Base-by-base conservation (phyloP, 1,140 invertebrate genomes). In the Penaeus chinensis region DNA sequence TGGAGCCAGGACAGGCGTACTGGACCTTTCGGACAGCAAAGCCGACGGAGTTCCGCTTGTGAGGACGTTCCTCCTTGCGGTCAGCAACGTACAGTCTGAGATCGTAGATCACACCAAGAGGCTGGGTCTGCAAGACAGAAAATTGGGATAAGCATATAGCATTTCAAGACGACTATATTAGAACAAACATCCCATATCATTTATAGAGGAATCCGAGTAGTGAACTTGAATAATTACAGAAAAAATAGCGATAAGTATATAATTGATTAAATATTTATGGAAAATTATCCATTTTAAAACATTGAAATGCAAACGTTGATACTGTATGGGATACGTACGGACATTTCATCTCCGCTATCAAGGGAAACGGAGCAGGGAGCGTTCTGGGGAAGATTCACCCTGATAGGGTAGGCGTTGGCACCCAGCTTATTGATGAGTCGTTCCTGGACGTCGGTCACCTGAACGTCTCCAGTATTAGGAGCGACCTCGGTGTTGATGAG, bases 31-130 rank as follows among this genome's bases (percentile, higher is more conserved):
- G 84, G 27, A 90, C 90, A 24, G 89, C 81, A 42, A 90, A 89
- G 42, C 84, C 63, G 54, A 98, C 95, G 32, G 96, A 95, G 91
- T 96, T 97, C 76, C 96, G 94, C 93, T 96, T 96, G 92, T 97
- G 96, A 89, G 95, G 96, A 91, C 96, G 95, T 90, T 97, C 96
- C n/a, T 96, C 96, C 91, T 95, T 95, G 90, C 94, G 95, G 83
- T 96, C 96, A 37, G 94, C 96, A 4, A 98, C 96, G 91, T 95
- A 98, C 61, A 96, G 95, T 91, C 95, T 95, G 13, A 98, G 94
- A 90, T 95, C 95, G 92, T 98, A 98, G 90, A 98, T 97, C n/a
- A 98, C 96, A 89, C 96, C 97, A 90, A 98, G 94, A 16, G 97
- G 97, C 92, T 97, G 97, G 78, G 97, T 98, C 94, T 92, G 94